Evolutionary conservation across 1,140 invertebrate species (phyloP), one percentile per base, ranked within the genome.

Genomic region (Dreissena rostriformis): DNA sequence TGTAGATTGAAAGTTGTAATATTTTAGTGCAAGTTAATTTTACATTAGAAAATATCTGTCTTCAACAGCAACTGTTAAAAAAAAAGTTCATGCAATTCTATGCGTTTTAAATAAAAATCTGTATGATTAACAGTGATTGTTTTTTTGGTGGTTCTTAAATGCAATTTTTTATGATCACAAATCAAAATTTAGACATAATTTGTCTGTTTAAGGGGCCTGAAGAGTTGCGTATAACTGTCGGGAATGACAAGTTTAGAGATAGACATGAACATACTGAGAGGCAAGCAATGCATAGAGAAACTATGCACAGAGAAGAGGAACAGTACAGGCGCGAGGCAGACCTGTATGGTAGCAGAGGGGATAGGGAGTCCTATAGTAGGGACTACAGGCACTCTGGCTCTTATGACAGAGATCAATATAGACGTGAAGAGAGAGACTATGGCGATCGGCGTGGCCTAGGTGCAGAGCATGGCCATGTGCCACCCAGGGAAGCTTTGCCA

Each of bases 151-250:
- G 2, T 39, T 8, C 8, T 39, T 39, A 39, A 39, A 39, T 39
- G 39, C 39, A 39, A 8, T 39, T 39, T 39, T 39, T n/a, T 39
- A 8, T 39, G 8, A 39, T 39, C 39, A 39, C 39, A 39, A 39
- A 39, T 39, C 2, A 39, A 39, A 39, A 39, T 39, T 8, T 5
- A 5, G 8, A 39, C 39, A 39, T 8, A 39, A n/a, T 8, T 4
- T 68, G 67, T 68, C 71, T 80, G 53, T 73, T 74, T 24, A 39
- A 81, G 79, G 22, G 79, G 15, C 70, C 77, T 26, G 88, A 90
- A 81, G 88, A 89, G 12, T 70, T 91, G 68, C 82, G 89, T n/a
- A 91, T 90, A n/a, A 91, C 90, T 19, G 90, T 91, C 29, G 90
- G 88, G 17, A 91, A 90, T 87, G 89, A 91, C 22, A 88, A 86